These are phyloP conservation scores for Gila robusta DNA, from an alignment of 2,797 vertebrate genomes.

Conservation along the genomic window DNA sequence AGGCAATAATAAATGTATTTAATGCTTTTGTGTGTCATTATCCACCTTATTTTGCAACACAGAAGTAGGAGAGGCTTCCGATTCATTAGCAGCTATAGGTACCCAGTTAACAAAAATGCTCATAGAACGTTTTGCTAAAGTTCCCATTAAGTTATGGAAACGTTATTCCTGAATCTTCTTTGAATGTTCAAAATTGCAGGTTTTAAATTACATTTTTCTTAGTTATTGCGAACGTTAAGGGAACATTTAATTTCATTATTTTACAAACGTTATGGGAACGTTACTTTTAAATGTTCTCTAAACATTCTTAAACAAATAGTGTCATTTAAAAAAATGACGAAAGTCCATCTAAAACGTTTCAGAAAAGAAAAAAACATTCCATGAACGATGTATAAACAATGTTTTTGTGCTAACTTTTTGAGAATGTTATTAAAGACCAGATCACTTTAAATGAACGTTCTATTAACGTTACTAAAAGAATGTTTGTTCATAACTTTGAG, in stretches of 20 bases:
- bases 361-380: neutral
- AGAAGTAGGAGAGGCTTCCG: neutral
- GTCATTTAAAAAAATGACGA: neutral
- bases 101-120: neutral
- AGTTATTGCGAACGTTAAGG: neutral
- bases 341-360: neutral
- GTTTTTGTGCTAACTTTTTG: neutral
- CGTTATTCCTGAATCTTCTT: neutral
- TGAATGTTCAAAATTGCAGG: neutral
- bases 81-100: neutral
- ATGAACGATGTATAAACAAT: neutral
- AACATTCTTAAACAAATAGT: neutral
- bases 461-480: neutral
- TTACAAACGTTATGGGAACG: neutral
- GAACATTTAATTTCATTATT: neutral
- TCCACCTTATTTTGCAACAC: neutral
- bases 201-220: neutral
- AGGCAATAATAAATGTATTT: neutral
- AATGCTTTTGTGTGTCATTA: neutral
- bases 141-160: neutral
- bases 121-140: neutral
- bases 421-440: no score
- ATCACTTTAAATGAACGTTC: neutral
- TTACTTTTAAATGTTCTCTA: neutral
- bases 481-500: no score